Conservation (phyloP, 2,888 invertebrate species). For the Callyntrura guangdongensis region DNA sequence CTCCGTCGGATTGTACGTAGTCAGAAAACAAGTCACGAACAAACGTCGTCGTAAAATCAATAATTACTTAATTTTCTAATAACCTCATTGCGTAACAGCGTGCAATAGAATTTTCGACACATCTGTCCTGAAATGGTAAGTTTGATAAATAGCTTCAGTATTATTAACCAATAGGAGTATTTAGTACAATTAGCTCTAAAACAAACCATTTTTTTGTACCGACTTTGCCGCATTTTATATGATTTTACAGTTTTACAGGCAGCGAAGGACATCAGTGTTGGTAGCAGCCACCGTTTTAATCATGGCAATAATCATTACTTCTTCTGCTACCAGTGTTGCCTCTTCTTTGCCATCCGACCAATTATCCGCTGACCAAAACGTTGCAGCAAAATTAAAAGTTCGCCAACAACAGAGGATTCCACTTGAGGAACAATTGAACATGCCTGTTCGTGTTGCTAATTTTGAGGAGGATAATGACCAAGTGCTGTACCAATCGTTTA, state of each 20-base stretch:
- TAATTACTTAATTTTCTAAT: too few species aligned
- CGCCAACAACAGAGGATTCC: constrained; percentile 3
- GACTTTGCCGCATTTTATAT: too few species aligned
- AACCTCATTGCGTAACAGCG: too few species aligned
- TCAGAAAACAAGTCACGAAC: too few species aligned
- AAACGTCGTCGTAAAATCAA: too few species aligned
- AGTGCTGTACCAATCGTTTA: background rate
- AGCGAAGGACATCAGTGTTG: background rate
- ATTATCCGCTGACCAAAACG: background rate
- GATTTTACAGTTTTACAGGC: background rate
- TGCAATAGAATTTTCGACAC: too few species aligned
- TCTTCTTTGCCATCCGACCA: background rate
- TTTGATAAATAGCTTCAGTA: too few species aligned
- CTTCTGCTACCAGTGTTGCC: background rate
- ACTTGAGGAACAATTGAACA: background rate
- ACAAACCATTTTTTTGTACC: too few species aligned
- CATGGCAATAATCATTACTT: background rate
- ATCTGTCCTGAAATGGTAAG: too few species aligned
- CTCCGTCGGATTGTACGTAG: too few species aligned
- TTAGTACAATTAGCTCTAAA: too few species aligned
- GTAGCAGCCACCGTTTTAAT: background rate
- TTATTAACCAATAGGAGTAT: too few species aligned
- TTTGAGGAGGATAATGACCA: constrained; percentile 3
- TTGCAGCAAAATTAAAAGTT: background rate
- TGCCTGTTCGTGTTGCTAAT: background rate